Conservation (phyloP, 2,113 vertebrate genomes). For the Neomonachus schauinslandi region DNA sequence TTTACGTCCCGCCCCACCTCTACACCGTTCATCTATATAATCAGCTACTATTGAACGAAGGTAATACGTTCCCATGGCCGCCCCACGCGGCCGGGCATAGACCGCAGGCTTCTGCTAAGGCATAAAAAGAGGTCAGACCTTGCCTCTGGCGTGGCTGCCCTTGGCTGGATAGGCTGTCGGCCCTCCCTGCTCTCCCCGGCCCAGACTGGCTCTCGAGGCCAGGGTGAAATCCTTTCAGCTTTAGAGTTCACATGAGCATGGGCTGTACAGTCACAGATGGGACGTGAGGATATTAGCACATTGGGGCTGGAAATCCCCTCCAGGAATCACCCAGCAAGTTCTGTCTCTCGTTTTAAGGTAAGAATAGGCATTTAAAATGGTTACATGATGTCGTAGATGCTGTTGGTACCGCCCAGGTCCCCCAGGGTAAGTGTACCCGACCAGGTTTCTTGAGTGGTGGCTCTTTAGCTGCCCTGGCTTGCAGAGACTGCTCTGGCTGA, state of each 20-base stretch:
- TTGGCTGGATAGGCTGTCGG: no score
- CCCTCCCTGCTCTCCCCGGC: background rate
- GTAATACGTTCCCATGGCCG: background rate
- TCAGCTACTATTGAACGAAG: background rate
- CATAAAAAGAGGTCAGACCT: background rate
- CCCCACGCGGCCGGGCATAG: background rate
- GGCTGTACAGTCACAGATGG: background rate
- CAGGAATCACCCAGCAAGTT: background rate
- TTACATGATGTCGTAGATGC: background rate
- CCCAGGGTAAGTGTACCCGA: background rate
- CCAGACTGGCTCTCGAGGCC: background rate
- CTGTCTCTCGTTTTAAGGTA: background rate
- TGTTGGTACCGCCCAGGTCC: background rate
- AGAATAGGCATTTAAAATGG: background rate
- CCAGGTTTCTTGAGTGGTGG: background rate
- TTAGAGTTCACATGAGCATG: background rate
- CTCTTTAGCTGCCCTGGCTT: background rate
- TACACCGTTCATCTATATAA: background rate
- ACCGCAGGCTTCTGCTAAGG: background rate
- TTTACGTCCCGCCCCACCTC: background rate
- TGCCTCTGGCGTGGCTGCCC: rapidly evolving
- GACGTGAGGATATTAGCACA: no score
- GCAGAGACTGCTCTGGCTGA: background rate
- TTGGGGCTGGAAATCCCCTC: background rate
- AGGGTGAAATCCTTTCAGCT: background rate